A percentile compares a stretch with the other conserved stretches of the same genome.
These are phyloP conservation scores for Tholera decimalis DNA, from an alignment of 2,888 invertebrate species.

Conservation along the genomic window DNA sequence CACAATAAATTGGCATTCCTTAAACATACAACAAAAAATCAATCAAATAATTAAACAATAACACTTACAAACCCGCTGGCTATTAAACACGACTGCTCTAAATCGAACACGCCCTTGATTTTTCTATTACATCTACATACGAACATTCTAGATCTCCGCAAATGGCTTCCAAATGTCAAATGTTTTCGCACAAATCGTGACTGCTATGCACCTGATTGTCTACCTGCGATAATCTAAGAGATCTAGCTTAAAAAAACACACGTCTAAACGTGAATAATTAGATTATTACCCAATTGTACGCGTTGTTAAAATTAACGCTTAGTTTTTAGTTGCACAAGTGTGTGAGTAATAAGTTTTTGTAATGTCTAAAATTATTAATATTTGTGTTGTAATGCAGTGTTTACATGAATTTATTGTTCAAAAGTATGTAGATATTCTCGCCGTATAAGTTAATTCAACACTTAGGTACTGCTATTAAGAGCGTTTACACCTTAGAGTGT, in stretches of 20 bases:
- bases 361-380: constrained; percentile 36
- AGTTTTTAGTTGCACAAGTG: constrained; percentile 38
- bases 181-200: constrained; percentile 66
- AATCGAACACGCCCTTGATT: constrained; percentile 62
- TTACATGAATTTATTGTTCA: constrained; percentile 21
- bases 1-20: constrained; percentile 31
- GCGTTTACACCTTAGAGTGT: no score
- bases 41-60: constrained; percentile 44
- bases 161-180: constrained; percentile 69
- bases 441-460: neutral
- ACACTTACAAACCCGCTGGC: constrained; percentile 38
- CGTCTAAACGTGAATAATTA: constrained; percentile 30
- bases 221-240: constrained; percentile 61
- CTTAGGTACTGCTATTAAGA: no score
- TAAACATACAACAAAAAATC: constrained; percentile 38
- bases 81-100: constrained; percentile 48
- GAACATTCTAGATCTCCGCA: constrained; percentile 62
- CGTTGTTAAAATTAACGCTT: constrained; percentile 43
- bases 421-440: constrained; percentile 6
- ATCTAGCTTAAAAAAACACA: constrained; percentile 37
- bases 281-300: constrained; percentile 39
- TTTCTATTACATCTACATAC: constrained; percentile 57
- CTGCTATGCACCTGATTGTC: constrained; percentile 66
- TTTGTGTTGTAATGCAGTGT: constrained; percentile 4
- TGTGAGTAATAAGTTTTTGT: constrained; percentile 42